Evolutionary conservation across 1,140 invertebrate genomes (phyloP).

Genomic region (Drosophila arizonae): DNA sequence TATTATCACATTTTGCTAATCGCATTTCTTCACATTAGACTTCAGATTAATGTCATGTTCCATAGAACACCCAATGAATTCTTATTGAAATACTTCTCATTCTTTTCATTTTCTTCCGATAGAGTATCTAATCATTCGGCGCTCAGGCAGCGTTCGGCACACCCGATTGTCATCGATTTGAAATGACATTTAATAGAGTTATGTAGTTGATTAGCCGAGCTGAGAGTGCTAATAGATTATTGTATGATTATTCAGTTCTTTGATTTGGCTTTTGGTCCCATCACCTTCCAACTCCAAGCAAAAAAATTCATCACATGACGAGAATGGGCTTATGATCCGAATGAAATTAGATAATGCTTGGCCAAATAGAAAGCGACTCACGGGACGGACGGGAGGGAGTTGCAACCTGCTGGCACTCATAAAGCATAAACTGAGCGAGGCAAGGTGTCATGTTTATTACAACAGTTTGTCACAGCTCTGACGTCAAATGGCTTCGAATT

Average conservation of each 20-base stretch:
- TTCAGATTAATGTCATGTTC: no score
- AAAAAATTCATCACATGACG: constrained; percentile 34
- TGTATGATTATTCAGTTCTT: constrained; percentile 9
- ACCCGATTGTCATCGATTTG: background rate
- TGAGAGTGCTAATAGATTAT: constrained; percentile 24
- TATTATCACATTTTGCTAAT: no score
- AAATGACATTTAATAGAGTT: constrained; percentile 14
- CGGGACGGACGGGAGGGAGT: constrained; percentile 19
- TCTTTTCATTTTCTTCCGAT: no score
- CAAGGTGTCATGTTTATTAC: background rate
- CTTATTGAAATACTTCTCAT: no score
- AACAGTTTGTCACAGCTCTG: constrained; percentile 19
- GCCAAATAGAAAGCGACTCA: constrained; percentile 34
- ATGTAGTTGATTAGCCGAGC: constrained; percentile 10
- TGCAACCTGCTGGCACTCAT: constrained; percentile 26
- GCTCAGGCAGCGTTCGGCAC: background rate
- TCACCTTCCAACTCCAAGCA: background rate
- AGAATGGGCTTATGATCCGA: background rate
- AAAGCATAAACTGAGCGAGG: constrained; percentile 15
- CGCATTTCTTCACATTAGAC: no score
- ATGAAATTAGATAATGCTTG: constrained; percentile 26
- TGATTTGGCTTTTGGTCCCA: constrained; percentile 2
- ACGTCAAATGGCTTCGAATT: constrained; percentile 31
- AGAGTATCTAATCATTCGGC: background rate
- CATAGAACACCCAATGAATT: no score